Conservation (phyloP, 2,113 vertebrate species). For the Ptilonorhynchus violaceus region DNA sequence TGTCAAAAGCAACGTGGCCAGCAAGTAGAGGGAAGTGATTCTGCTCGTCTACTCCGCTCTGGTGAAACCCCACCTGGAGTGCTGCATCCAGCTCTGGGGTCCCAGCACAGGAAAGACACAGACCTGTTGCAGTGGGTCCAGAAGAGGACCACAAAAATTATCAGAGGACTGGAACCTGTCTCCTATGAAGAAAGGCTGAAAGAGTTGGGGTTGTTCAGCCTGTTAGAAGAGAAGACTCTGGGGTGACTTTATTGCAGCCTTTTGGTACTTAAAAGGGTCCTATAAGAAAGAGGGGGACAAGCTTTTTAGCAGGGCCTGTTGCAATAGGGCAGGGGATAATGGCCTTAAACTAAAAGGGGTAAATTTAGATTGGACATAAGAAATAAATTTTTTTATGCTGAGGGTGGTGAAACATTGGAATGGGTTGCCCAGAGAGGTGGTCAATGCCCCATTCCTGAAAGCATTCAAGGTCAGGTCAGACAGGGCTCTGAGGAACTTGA, state of each 20-base stretch:
- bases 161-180: background rate
- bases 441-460: background rate
- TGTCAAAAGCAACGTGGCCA: fast-evolving
- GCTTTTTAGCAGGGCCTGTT: background rate
- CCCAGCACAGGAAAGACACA: background rate
- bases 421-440: background rate
- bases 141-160: background rate
- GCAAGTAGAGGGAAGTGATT: background rate
- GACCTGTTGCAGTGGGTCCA: background rate
- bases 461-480: background rate
- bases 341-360: background rate
- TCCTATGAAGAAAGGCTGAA: background rate
- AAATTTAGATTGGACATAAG: background rate
- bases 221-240: background rate
- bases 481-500: background rate
- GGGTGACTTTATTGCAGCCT: background rate
- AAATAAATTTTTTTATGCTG: background rate
- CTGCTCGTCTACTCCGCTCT: background rate
- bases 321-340: background rate
- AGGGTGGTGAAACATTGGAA: background rate
- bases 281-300: background rate
- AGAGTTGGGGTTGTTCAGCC: background rate
- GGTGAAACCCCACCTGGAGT: fast-evolving
- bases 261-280: background rate
- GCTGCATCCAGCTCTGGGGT: background rate